Conservation (phyloP, 2,113 vertebrate species). For the Alectura lathami region DNA sequence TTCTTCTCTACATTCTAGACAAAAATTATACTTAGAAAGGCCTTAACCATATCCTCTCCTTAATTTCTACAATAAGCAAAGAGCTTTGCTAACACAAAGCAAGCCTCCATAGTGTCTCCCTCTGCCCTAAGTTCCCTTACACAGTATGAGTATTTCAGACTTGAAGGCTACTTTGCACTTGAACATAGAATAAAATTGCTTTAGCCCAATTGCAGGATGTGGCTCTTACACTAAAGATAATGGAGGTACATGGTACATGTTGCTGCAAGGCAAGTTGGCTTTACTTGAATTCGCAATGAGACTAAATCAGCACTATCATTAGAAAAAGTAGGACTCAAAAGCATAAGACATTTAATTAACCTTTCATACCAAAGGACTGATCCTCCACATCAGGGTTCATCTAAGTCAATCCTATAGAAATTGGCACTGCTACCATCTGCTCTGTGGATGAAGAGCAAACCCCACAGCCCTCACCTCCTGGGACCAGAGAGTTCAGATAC, state of each 20-base stretch:
- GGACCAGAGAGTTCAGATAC: neutral
- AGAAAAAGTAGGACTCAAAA: neutral
- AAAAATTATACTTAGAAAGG: neutral
- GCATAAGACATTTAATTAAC: conserved; percentile 9
- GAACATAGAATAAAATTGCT: neutral
- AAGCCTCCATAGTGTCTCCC: neutral
- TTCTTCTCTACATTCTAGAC: neutral
- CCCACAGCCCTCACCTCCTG: neutral
- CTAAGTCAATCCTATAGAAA: neutral
- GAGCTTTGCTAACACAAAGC: neutral
- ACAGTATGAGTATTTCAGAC: neutral
- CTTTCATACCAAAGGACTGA: neutral
- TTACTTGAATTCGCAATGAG: neutral
- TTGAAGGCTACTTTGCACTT: neutral
- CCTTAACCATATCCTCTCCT: neutral
- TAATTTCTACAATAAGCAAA: neutral
- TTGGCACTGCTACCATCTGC: neutral
- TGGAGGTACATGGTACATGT: neutral
- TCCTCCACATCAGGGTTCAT: neutral
- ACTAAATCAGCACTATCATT: neutral
- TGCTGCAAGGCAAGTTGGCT: neutral
- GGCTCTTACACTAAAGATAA: neutral
- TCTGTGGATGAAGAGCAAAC: neutral
- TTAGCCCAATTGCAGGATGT: neutral
- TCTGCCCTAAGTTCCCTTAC: neutral